These are phyloP conservation scores for Philotrypesis tridentata DNA, from an alignment of 1,140 invertebrate genomes.

Conservation along the genomic window DNA sequence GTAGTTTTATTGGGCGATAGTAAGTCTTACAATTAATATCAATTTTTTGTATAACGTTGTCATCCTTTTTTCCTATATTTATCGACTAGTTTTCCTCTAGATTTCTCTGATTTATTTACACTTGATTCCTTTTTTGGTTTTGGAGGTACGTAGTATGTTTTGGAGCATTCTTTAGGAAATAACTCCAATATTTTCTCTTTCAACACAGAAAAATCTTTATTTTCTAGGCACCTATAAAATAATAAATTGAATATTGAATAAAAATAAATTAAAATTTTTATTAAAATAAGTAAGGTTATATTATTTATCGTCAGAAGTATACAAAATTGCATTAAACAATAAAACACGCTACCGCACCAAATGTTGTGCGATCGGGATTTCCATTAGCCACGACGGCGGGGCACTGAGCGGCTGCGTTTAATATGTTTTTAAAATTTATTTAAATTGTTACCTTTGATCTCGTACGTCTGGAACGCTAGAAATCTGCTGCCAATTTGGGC, in stretches of 20 bases:
- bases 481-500: no score
- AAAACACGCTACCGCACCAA: no score
- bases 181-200: neutral
- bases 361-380: no score
- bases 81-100: conserved; percentile 1
- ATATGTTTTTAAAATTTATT: no score
- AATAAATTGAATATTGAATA: neutral
- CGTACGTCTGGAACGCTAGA: no score
- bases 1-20: neutral
- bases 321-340: no score
- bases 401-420: no score
- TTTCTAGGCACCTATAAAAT: neutral
- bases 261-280: no score
- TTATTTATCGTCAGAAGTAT: no score
- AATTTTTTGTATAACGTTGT: neutral
- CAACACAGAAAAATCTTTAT: neutral
- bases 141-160: conserved; percentile 2
- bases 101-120: neutral
- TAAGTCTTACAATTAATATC: neutral
- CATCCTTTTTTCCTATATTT: neutral
- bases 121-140: neutral
- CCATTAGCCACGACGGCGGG: no score
- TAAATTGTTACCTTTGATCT: no score
- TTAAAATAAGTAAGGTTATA: no score
- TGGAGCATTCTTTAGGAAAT: neutral